Evolutionary conservation across 1,140 invertebrate species (phyloP).

Genomic region (Saccostrea glomerata): DNA sequence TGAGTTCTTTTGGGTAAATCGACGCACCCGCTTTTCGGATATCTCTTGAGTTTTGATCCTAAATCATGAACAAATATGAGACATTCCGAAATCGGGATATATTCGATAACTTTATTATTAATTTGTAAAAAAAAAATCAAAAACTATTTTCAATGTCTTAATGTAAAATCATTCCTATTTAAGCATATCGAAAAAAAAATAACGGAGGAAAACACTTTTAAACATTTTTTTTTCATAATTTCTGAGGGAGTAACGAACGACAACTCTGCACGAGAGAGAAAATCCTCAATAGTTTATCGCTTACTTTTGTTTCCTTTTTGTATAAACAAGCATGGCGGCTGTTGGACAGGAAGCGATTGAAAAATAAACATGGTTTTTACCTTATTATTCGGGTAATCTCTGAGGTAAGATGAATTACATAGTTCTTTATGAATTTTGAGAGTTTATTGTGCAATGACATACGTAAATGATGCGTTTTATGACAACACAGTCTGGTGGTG

Average conservation of each 20-base stretch:
- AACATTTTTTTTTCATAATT: background rate
- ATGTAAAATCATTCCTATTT: no score
- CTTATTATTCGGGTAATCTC: background rate
- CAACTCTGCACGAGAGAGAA: background rate
- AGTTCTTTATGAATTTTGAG: background rate
- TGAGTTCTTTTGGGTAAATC: no score
- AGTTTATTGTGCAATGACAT: background rate
- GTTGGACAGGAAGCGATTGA: constrained; percentile 49
- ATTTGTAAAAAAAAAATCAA: background rate
- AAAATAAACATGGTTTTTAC: constrained; percentile 4
- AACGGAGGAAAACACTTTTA: background rate
- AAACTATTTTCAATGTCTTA: background rate
- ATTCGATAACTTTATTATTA: constrained; percentile 33
- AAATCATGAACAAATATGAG: background rate
- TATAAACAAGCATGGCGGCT: constrained; percentile 68
- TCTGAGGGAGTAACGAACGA: background rate
- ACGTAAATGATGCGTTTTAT: background rate
- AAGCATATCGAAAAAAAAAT: background rate
- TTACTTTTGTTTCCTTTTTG: constrained; percentile 44
- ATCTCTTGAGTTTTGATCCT: background rate
- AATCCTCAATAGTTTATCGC: constrained; percentile 47
- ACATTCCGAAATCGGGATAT: background rate
- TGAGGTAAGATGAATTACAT: background rate
- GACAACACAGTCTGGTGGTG: background rate
- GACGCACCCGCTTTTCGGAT: background rate